phyloP scores from a whole-genome alignment of 2,797 vertebrate genomes.

The Halcyon smyrnensis region DNA sequence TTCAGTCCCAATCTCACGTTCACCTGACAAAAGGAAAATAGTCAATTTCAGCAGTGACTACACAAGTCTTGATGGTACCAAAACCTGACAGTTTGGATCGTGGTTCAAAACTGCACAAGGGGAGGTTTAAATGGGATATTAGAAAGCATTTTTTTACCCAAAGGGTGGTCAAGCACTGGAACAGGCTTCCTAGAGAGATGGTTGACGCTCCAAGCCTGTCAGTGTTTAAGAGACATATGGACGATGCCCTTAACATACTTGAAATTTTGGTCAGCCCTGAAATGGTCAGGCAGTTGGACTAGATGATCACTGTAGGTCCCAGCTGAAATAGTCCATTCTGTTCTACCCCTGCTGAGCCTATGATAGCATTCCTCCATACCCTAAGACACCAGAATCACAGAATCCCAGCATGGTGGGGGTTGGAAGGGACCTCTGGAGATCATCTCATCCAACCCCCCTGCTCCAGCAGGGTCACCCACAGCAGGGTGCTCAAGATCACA shows the following conservation, averaged over 20 bases:
- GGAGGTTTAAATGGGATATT: no score
- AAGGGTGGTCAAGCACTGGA: no score
- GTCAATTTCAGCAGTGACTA: background rate
- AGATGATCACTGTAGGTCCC: no score
- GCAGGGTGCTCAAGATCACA: background rate
- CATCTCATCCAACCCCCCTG: background rate
- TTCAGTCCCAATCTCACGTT: slow-evolving; percentile 82
- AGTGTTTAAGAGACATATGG: no score
- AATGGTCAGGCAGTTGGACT: no score
- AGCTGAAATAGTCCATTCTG: no score
- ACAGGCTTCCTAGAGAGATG: no score
- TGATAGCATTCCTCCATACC: background rate
- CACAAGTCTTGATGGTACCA: rapidly evolving
- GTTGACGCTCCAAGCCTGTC: no score
- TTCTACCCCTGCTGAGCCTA: background rate
- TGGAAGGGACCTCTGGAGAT: background rate
- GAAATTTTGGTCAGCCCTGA: no score
- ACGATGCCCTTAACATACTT: no score
- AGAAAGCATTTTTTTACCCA: no score
- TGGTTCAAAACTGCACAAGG: no score
- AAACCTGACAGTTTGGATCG: background rate
- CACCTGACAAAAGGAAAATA: slow-evolving; percentile 64
- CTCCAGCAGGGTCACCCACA: background rate
- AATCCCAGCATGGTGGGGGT: background rate
- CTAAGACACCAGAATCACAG: background rate